Conservation (phyloP, 1,140 invertebrate species). For the Chelonus insularis region DNA sequence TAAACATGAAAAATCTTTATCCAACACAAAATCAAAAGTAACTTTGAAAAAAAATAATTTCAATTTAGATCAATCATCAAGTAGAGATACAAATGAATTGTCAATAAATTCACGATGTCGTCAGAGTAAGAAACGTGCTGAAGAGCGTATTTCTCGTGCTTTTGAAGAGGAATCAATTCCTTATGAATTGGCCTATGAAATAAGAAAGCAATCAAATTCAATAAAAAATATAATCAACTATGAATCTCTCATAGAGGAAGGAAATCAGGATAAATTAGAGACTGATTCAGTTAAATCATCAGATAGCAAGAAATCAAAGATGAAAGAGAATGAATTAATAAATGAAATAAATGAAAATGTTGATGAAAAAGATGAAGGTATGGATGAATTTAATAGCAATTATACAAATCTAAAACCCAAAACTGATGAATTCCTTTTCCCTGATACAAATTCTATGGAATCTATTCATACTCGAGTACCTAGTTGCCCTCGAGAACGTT, state of each 20-base stretch:
- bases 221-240: slow-evolving; percentile 10
- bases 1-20: slow-evolving; percentile 19
- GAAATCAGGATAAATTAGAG: neutral
- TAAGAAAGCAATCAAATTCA: slow-evolving; percentile 27
- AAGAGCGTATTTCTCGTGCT: slow-evolving; percentile 43
- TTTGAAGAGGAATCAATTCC: slow-evolving; percentile 40
- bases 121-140: slow-evolving; percentile 51
- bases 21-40: slow-evolving; percentile 17
- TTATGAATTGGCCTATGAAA: slow-evolving; percentile 26
- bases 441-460: slow-evolving; percentile 24
- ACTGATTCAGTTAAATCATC: neutral
- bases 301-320: slow-evolving; percentile 3
- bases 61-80: neutral
- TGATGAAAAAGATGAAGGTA: neutral
- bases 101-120: slow-evolving; percentile 38
- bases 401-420: neutral
- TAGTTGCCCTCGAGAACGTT: slow-evolving; percentile 25
- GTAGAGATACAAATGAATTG: slow-evolving; percentile 7
- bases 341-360: neutral
- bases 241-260: slow-evolving; percentile 12
- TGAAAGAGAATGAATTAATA: neutral
- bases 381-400: neutral
- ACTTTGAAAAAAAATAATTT: slow-evolving; percentile 16
- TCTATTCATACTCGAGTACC: slow-evolving; percentile 20
- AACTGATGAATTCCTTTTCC: slow-evolving; percentile 6